These are phyloP conservation scores for Lamprotornis superbus DNA, from an alignment of 2,113 vertebrate genomes.

Conservation along the genomic window DNA sequence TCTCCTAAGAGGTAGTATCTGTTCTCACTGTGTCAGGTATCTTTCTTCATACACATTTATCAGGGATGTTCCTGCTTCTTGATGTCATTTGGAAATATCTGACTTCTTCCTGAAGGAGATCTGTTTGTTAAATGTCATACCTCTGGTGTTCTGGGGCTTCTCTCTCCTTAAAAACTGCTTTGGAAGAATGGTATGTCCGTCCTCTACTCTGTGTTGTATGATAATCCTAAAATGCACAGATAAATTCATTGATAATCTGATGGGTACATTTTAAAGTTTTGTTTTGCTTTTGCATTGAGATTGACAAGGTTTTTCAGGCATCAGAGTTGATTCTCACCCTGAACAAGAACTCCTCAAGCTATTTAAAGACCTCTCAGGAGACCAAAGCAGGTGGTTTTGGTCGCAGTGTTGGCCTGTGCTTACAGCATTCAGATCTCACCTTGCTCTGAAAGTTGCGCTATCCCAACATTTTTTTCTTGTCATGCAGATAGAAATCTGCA, in stretches of 20 bases:
- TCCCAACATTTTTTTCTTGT: neutral
- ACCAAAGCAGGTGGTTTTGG: neutral
- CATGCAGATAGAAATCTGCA: neutral
- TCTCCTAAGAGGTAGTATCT: neutral
- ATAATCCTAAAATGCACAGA: neutral
- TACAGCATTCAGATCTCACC: neutral
- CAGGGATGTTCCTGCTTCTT: neutral
- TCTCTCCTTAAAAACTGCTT: neutral
- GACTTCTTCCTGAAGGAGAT: neutral
- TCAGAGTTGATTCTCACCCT: neutral
- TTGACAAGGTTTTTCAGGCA: neutral
- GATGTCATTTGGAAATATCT: neutral
- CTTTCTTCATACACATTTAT: neutral
- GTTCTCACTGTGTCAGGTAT: neutral
- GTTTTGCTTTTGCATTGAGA: neutral
- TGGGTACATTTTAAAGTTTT: neutral
- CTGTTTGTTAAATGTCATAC: neutral
- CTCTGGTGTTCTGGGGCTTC: neutral
- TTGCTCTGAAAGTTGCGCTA: neutral
- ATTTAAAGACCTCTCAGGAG: rapidly evolving
- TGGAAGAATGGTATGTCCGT: neutral
- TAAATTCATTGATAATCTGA: neutral
- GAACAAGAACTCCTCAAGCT: neutral
- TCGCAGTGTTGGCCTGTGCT: rapidly evolving
- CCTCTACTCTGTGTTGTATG: neutral